Base-by-base conservation (phyloP, 35 echinoderm and acorn worm species). In the Ptychodera flava region DNA sequence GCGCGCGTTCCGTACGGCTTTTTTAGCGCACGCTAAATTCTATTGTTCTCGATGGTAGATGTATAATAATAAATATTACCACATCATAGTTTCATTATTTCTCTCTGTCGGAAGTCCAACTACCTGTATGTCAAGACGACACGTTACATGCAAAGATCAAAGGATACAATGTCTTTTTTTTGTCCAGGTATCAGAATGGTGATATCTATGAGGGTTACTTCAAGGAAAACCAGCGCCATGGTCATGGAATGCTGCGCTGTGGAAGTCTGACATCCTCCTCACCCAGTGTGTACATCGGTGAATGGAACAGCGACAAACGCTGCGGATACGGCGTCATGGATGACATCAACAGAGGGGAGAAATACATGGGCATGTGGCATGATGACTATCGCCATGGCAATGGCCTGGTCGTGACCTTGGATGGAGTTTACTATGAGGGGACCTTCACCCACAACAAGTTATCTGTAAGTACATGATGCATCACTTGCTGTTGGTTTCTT, bases 301-400 rank as follows among this genome's bases (percentile, higher is more conserved):
- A 99, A 82, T 99, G 95, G 96, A 91, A 89, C 45, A 88, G 94
- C 27, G 96, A 92, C 35, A 81, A 89, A 84, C 88, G 86, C 30
- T 85, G 91, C 80, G 96, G 96, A 83, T 94, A 99, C 32, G 96
- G 96, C 36, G 93, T 94, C 37, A 90, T 92, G 78, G 92, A 94
- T 29, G 93, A 94, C 31, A 90, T 85, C 15, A 80, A 87, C 28
- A 29, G 93, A 37, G 96, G 96, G 31, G 96, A 99, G 86, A 99
- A 99, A 81, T 99, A 94, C 90, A 99, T 99, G 96, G 96, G 96
- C 33, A 81, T 85, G 52, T 99, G 96, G 96, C 89, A 92, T 36
- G 89, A 94, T 77, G 89, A 88, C 34, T 80, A 80, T 87, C 93
- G 96, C 38, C 92, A 99, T 90, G 96, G 96, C 33, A 93, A 91